Evolutionary conservation across 2,888 invertebrate species (phyloP), one percentile per base, ranked within the genome.

Genomic region (Chrysolina haemoptera): DNA sequence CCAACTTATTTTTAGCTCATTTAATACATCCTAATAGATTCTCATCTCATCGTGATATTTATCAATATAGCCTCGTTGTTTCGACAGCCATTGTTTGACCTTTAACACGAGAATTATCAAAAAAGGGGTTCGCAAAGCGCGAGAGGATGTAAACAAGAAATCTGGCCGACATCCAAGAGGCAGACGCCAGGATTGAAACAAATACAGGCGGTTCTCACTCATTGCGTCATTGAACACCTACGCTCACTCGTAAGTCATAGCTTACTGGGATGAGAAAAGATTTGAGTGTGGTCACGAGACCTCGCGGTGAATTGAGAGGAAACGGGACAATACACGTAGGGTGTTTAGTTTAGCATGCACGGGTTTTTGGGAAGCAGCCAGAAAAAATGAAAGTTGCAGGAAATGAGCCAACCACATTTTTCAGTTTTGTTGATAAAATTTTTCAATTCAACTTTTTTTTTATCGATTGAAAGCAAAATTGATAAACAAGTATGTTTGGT

Each of bases 1-100:
- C 50, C 16, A 48, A 59, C 35, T 67, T 74, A 74, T 74, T 70
- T 70, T 74, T 70, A 71, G 71, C 64, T 64, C 68, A 53, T 65
- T 69, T 65, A 75, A 18, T 75, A 75, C 66, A 69, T 75, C 74
- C 68, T 71, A 64, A 71, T 71, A 62, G 63, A 70, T 70, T 35
- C 22, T 46, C 62, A 53, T 55, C 67, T 41, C 62, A 43, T 68
- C 63, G 40, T 62, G 62, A 70, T 74, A 62, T 70, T 63, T 40
- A 59, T 70, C 70, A 70, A 68, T 70, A 27, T 69, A 70, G 68
- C 41, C 35, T 53, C 62, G 55, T 69, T 62, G 59, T 64, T 64
- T 69, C 27, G 65, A 40, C 67, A 62, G 65, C 41, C 64, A 55
- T 20, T 64, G 48, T 62, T 64, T 55, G 74, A 71, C 70, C 70